These are phyloP conservation scores for Cyclophora punctaria DNA, from an alignment of 2,888 invertebrate genomes.

Conservation along the genomic window DNA sequence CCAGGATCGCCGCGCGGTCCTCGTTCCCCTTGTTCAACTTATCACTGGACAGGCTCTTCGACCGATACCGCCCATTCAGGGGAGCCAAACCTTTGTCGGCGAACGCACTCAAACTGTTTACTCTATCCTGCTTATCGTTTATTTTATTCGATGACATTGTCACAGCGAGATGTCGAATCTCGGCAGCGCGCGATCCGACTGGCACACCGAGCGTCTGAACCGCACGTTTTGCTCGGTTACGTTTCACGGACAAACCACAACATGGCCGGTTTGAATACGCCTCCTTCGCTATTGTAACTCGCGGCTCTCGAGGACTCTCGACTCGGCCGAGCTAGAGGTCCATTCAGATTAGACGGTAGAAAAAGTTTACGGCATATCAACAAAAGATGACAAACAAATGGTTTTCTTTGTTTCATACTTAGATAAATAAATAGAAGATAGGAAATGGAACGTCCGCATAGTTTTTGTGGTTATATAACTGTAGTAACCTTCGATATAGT, in stretches of 20 bases:
- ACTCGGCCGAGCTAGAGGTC: too few relatives aligned
- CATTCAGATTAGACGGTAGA: too few relatives aligned
- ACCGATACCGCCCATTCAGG: conserved; percentile 54
- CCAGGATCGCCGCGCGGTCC: conserved; percentile 62
- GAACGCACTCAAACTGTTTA: conserved; percentile 59
- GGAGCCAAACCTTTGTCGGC: conserved; percentile 57
- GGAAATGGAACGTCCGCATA: too few relatives aligned
- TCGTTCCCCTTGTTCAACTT: conserved; percentile 63
- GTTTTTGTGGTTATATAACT: too few relatives aligned
- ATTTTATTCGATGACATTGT: conserved; percentile 59
- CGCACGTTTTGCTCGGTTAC: conserved; percentile 47
- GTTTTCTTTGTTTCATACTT: too few relatives aligned
- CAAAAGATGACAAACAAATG: too few relatives aligned
- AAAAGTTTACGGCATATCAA: too few relatives aligned
- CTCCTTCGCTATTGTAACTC: conserved; percentile 22
- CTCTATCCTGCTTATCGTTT: conserved; percentile 43
- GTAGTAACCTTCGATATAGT: too few relatives aligned
- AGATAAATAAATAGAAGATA: too few relatives aligned
- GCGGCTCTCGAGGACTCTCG: too few relatives aligned
- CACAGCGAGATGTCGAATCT: conserved; percentile 23
- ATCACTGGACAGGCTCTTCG: conserved; percentile 70
- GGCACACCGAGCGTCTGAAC: conserved; percentile 39
- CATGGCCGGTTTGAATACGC: conserved; percentile 40
- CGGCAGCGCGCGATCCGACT: conserved; percentile 52
- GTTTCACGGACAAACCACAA: conserved; percentile 44